Evolutionary conservation across 2,888 invertebrate species (phyloP).

Genomic region (Nemotelus pantherinus): DNA sequence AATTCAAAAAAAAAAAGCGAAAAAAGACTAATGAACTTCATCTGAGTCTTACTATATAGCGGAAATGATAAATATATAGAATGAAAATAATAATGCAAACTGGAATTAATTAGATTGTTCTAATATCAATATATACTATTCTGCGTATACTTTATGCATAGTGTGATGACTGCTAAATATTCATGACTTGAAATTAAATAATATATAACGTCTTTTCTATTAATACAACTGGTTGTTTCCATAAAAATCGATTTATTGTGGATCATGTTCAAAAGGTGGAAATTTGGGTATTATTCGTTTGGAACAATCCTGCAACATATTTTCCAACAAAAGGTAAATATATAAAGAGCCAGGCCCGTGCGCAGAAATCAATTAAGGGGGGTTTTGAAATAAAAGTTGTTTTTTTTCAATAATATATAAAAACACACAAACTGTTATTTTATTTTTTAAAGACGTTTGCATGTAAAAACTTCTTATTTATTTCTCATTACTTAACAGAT

Average conservation of each 20-base stretch:
- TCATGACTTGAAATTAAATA: slow-evolving; percentile 3
- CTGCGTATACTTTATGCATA: slow-evolving; percentile 23
- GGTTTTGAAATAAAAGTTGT: too few relatives aligned
- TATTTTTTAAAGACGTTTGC: too few relatives aligned
- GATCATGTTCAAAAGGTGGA: not conserved
- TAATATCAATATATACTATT: slow-evolving; percentile 17
- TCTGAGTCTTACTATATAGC: too few relatives aligned
- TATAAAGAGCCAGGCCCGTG: too few relatives aligned
- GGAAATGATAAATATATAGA: not conserved
- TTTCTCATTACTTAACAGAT: too few relatives aligned
- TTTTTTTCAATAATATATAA: too few relatives aligned
- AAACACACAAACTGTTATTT: too few relatives aligned
- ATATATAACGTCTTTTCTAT: slow-evolving; percentile 32
- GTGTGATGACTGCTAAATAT: slow-evolving; percentile 29
- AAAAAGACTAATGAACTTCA: too few relatives aligned
- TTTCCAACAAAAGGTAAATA: too few relatives aligned
- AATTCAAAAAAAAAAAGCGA: too few relatives aligned
- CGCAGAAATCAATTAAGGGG: too few relatives aligned
- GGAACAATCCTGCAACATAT: not conserved
- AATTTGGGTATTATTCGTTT: not conserved
- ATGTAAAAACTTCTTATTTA: too few relatives aligned
- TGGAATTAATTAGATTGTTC: not conserved
- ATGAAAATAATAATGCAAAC: not conserved
- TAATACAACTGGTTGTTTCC: slow-evolving; percentile 25
- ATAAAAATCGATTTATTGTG: not conserved